Evolutionary conservation across 2,888 invertebrate genomes (phyloP), one percentile per base, ranked within the genome.

Genomic region (Sphecodes monilicornis): DNA sequence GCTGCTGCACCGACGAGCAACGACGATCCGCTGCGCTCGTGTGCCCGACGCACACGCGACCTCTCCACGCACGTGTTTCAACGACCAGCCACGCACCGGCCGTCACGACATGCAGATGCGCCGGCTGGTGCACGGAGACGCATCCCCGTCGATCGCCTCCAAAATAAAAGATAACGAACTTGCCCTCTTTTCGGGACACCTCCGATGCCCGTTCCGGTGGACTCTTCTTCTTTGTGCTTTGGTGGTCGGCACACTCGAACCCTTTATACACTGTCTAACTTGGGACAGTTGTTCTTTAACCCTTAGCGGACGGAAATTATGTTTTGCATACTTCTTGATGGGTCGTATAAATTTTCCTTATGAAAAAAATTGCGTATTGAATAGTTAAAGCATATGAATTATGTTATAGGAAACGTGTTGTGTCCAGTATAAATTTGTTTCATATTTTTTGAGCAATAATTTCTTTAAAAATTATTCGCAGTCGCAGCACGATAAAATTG

Each of bases 121-220:
- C 66, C 85, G 84, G 85, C 85, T 80, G 85, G 74, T 81, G 78
- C 85, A 78, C 74, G 80, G 78, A 75, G 50, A 50, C 32, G 84
- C 84, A 76, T 84, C 83, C 77, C 83, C 60, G 70, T 54, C 29
- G 32, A 69, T 29, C 72, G 32, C 22, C 26, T 22, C 43, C 64
- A 39, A 76, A 82, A 82, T n/a, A 80, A 66, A 36, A 66, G 1
- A 10, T 2, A 4, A 66, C 69, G 18, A 43, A 13, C 29, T 29
- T 46, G 66, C 39, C 82, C 66, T 18, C 71, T 36, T 82, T 71
- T 81, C 43, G 69, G 54, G 39, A 81, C 81, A 81, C 71, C 54
- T 82, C 75, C 10, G n/a, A 16, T n/a, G n/a, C n/a, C n/a, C 18
- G 46, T 18, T 18, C 18, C 18, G 0, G 46, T 22, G 50, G n/a